phyloP scores from a whole-genome alignment of 2,113 vertebrate genomes.

The Syngnathus floridae region DNA sequence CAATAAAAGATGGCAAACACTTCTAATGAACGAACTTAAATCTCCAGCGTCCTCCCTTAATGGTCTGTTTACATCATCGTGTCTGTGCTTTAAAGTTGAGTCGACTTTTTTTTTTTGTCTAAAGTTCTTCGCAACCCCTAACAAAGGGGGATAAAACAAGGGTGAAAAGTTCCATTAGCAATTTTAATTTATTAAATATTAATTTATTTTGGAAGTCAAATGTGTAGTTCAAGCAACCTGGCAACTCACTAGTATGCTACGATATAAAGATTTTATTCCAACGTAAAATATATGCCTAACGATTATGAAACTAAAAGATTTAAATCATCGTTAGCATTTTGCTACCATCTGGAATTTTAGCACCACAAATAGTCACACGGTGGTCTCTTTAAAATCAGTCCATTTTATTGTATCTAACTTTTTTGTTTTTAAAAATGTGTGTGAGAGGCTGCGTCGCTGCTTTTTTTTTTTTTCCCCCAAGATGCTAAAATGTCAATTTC shows the following conservation, averaged over 20 bases:
- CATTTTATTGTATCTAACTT: conserved; percentile 85
- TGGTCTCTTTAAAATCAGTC: conserved; percentile 75
- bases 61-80: neutral
- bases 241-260: too few species aligned
- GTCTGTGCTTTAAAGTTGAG: neutral
- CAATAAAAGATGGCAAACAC: neutral
- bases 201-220: too few species aligned
- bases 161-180: neutral
- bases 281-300: neutral
- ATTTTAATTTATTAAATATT: too few species aligned
- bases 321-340: neutral
- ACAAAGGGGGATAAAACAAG: neutral
- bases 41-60: neutral
- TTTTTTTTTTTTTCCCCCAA: conserved; percentile 70
- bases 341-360: neutral
- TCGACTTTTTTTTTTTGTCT: neutral
- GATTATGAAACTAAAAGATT: neutral
- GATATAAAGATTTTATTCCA: neutral
- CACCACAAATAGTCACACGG: conserved; percentile 15
- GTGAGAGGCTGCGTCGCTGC: conserved; percentile 80
- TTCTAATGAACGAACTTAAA: neutral
- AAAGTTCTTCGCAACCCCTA: neutral
- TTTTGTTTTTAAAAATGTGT: conserved; percentile 70
- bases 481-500: conserved; percentile 76
- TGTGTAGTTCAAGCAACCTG: too few species aligned